Evolutionary conservation across 2,113 vertebrate genomes (phyloP), one percentile per base, ranked within the genome.

Genomic region (Platichthys flesus): DNA sequence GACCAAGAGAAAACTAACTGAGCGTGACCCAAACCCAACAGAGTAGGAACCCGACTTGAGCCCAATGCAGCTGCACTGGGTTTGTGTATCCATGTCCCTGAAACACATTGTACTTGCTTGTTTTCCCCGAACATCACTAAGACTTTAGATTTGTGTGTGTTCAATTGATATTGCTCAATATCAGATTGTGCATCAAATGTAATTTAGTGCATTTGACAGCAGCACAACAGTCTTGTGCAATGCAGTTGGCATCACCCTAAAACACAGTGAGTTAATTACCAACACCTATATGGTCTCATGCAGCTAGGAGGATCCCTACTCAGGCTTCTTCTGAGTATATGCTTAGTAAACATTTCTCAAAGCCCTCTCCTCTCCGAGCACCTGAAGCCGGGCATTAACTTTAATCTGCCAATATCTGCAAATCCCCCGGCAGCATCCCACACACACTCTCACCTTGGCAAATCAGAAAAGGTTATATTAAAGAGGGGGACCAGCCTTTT

Each of bases 361-460:
- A 69, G 49, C 42, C 52, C n/a, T 60, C 70, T 9, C 71, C 77
- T 71, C 63, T 57, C 56, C 9, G 35, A 28, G 83, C 12, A 70
- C 70, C 74, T 75, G 58, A 9, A 21, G 73, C 21, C 8, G 13
- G 37, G 77, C 79, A 71, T 85, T 80, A 81, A 59, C 72, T 83
- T 84, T 75, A 84, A 88, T 85, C 85, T 82, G 73, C 64, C 77
- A 79, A 83, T 84, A 89, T 71, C 85, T 78, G 62, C 71, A 80
- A 85, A 90, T 82, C 84, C 81, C 70, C 67, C 31, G 13, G 21
- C 0, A 5, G 76, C 63, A 59, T 78, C 66, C 40, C 68, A 77
- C 66, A 45, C 20, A 78, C 73, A 65, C 59, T 51, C 63, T 87
- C 82, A 89, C 84, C 88, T 86, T 85, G 66, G 56, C 69, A 61